Evolutionary conservation across 2,888 invertebrate genomes (phyloP).

Genomic region (Unio delphinus): DNA sequence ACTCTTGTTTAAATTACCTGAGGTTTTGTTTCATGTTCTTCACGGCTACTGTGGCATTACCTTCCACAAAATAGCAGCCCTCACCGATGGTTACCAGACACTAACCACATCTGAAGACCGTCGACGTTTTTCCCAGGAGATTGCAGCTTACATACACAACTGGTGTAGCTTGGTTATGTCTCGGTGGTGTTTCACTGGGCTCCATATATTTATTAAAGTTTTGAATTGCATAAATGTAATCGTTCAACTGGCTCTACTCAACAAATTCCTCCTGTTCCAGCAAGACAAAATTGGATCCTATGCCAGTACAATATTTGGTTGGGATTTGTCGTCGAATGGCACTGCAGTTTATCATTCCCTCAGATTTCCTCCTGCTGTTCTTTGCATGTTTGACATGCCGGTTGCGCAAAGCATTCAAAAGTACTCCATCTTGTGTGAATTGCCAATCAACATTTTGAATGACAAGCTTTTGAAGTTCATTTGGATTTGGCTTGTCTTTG

Average conservation of each 20-base stretch:
- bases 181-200: constrained; percentile 24
- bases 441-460: constrained; percentile 20
- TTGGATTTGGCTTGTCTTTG: constrained; percentile 32
- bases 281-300: no score
- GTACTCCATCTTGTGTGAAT: constrained; percentile 17
- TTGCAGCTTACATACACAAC: constrained; percentile 22
- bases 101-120: constrained; percentile 21
- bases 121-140: constrained; percentile 15
- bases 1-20: constrained; percentile 29
- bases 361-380: constrained; percentile 14
- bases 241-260: constrained; percentile 16
- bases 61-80: constrained; percentile 22
- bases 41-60: constrained; percentile 25
- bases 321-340: constrained; percentile 3
- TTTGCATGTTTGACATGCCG: constrained; percentile 17
- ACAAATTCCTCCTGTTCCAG: constrained; percentile 7
- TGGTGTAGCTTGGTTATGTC: constrained; percentile 27
- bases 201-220: constrained; percentile 24
- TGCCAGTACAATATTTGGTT: no score
- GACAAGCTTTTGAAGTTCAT: constrained; percentile 25
- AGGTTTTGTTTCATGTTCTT: constrained; percentile 25
- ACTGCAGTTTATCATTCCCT: constrained; percentile 12
- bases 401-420: constrained; percentile 7
- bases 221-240: constrained; percentile 25
- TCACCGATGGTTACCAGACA: constrained; percentile 22